phyloP scores from a whole-genome alignment of 1,140 invertebrate species.

The Anoplophora glabripennis region DNA sequence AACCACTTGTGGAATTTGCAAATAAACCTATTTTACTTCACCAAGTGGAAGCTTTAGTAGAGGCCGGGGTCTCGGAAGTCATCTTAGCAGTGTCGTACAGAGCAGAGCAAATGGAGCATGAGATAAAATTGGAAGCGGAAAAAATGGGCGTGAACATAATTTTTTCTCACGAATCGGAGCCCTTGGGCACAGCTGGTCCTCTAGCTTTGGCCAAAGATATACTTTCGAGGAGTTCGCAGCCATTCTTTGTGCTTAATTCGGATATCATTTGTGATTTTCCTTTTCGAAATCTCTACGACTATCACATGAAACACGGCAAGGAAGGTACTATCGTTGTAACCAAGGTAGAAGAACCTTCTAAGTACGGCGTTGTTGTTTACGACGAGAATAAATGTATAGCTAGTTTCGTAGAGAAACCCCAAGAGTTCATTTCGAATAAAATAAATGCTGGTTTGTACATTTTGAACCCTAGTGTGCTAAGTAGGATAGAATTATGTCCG shows the following conservation, averaged over 20 bases:
- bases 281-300: slow-evolving; percentile 92
- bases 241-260: slow-evolving; percentile 98
- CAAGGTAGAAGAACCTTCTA: slow-evolving; percentile 98
- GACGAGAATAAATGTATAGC: slow-evolving; percentile 82
- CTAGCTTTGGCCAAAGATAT: slow-evolving; percentile 85
- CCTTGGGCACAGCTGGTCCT: slow-evolving; percentile 97
- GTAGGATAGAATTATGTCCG: slow-evolving; percentile 87
- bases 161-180: slow-evolving; percentile 94
- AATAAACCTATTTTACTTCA: slow-evolving; percentile 99
- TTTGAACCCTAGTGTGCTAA: slow-evolving; percentile 86
- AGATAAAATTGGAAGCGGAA: slow-evolving; percentile 80
- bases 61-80: slow-evolving; percentile 84
- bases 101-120: slow-evolving; percentile 95
- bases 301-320: slow-evolving; percentile 89
- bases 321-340: slow-evolving; percentile 99
- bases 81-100: slow-evolving; percentile 97
- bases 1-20: slow-evolving; percentile 98
- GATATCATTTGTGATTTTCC: slow-evolving; percentile 99
- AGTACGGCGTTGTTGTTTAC: slow-evolving; percentile 98
- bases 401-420: slow-evolving; percentile 97
- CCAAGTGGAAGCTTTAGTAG: slow-evolving; percentile 86
- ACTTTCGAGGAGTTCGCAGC: slow-evolving; percentile 69
- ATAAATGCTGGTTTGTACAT: slow-evolving; percentile 99
- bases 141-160: slow-evolving; percentile 81
- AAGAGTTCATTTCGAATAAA: slow-evolving; percentile 99